Evolutionary conservation across 2,888 invertebrate species (phyloP).

Genomic region (Melinaea marsaeus): DNA sequence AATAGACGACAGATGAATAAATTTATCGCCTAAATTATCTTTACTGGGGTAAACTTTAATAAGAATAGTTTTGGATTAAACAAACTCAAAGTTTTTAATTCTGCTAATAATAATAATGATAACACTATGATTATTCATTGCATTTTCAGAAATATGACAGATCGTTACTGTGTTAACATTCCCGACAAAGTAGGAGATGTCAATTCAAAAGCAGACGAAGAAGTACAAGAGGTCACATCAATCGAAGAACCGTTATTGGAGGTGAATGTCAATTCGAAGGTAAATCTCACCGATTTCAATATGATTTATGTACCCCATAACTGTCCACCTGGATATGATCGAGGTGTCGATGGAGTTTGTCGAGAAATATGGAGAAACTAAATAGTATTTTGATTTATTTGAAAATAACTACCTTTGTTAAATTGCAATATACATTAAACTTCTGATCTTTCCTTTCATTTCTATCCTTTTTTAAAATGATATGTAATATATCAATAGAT

Average conservation of each 20-base stretch:
- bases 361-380: slow-evolving; percentile 36
- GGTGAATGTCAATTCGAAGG: slow-evolving; percentile 34
- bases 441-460: no score
- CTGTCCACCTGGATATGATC: slow-evolving; percentile 41
- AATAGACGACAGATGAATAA: no score
- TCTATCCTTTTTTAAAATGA: no score
- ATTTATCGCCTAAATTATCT: no score
- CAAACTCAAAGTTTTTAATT: no score
- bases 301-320: slow-evolving; percentile 47
- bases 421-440: no score
- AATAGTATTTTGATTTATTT: no score
- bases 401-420: no score
- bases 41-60: no score
- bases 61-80: no score
- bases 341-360: slow-evolving; percentile 42
- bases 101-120: not conserved
- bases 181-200: slow-evolving; percentile 45
- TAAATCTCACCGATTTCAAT: no score
- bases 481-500: no score
- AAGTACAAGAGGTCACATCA: slow-evolving; percentile 5
- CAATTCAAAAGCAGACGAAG: slow-evolving; percentile 37
- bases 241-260: slow-evolving; percentile 11
- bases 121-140: not conserved
- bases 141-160: not conserved
- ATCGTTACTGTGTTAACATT: not conserved